Evolutionary conservation across 2,113 vertebrate genomes (phyloP).

Genomic region (Fukomys damarensis): DNA sequence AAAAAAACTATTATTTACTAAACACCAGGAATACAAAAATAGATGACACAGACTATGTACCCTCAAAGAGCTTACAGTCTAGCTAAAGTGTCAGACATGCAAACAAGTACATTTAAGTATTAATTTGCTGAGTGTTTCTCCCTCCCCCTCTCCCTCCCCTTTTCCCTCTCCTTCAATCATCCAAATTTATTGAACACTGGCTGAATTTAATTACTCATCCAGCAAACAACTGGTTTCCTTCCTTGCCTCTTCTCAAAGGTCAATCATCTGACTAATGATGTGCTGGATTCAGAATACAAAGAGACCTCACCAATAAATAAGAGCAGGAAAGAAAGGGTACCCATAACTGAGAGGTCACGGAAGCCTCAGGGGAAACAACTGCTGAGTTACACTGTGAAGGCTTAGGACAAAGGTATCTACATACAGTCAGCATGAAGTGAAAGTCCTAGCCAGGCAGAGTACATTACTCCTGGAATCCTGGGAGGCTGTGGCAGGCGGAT

Average conservation of each 20-base stretch:
- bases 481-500: background rate
- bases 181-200: background rate
- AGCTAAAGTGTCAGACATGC: background rate
- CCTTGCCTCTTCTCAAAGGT: background rate
- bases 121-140: background rate
- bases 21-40: background rate
- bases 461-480: background rate
- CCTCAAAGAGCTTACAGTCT: background rate
- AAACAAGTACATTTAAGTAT: background rate
- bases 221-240: conserved; percentile 14
- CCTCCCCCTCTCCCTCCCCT: too few species aligned
- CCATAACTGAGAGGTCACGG: background rate
- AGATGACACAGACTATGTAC: background rate
- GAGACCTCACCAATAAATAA: background rate
- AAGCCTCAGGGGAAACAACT: background rate
- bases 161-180: too few species aligned
- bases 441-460: background rate
- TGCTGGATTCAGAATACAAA: background rate
- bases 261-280: background rate
- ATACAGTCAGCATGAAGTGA: background rate
- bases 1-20: conserved; percentile 10
- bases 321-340: background rate
- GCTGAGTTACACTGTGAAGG: background rate
- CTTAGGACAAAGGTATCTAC: background rate
- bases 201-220: conserved; percentile 10